A percentile compares a stretch with the other conserved stretches of the same genome.
These are phyloP conservation scores for Vireo altiloquus DNA, from an alignment of 2,113 vertebrate species.

Conservation along the genomic window DNA sequence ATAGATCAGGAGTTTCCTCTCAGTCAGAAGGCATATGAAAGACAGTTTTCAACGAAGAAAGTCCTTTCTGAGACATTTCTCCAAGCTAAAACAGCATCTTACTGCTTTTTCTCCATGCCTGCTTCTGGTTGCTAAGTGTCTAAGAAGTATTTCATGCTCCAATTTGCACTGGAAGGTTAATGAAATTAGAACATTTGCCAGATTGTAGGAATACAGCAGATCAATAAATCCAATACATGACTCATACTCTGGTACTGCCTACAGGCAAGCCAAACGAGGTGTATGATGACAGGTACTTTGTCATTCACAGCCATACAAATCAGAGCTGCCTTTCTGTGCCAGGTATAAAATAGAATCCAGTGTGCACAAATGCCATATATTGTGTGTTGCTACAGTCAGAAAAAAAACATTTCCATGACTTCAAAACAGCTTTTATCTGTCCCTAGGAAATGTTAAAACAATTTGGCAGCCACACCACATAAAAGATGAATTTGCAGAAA, in stretches of 20 bases:
- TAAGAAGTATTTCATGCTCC: not conserved
- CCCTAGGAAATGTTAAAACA: not conserved
- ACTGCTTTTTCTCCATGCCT: not conserved
- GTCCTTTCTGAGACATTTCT: not conserved
- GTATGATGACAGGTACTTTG: not conserved
- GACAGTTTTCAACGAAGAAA: not conserved
- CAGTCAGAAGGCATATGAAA: not conserved
- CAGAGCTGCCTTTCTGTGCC: not conserved
- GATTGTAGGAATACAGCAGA: not conserved
- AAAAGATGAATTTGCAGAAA: not conserved
- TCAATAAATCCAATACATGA: not conserved
- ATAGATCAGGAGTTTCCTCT: not conserved
- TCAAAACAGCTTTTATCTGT: not conserved
- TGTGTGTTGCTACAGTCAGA: not conserved
- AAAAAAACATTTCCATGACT: not conserved
- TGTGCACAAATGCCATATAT: not conserved
- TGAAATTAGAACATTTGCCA: not conserved
- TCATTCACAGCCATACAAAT: not conserved
- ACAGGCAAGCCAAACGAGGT: not conserved
- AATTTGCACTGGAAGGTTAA: not conserved
- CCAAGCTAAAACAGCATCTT: not conserved
- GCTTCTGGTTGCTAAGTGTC: not conserved
- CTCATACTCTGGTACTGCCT: not conserved
- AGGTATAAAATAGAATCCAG: not conserved
- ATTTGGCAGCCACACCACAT: not conserved